Conservation (phyloP, 2,888 invertebrate genomes). For the Syrphus vitripennis region DNA sequence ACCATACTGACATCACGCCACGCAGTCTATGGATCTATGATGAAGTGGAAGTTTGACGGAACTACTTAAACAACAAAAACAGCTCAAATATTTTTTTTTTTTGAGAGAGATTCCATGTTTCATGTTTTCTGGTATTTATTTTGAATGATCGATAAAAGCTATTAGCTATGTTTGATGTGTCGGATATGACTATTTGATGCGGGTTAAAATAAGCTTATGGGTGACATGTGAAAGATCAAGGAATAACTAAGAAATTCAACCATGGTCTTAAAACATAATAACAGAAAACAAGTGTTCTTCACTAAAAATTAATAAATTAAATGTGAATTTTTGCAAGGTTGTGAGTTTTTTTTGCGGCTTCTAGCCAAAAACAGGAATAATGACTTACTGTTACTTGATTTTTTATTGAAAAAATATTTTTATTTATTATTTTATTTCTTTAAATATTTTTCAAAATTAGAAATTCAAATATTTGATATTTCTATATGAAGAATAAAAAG, state of each 20-base stretch:
- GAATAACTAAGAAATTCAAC: not conserved
- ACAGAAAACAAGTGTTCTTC: not conserved
- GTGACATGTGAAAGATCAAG: not conserved
- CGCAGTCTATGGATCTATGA: not conserved
- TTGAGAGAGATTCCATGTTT: not conserved
- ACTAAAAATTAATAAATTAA: too few relatives aligned
- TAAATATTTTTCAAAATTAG: too few relatives aligned
- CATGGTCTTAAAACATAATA: not conserved
- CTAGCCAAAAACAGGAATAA: too few relatives aligned
- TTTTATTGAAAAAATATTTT: too few relatives aligned
- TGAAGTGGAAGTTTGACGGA: slow-evolving; percentile 53
- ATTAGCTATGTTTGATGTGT: slow-evolving; percentile 48
- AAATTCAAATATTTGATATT: too few relatives aligned
- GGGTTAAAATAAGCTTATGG: slow-evolving; percentile 2
- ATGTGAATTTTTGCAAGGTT: too few relatives aligned
- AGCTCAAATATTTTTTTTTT: not conserved
- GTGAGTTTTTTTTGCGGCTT: too few relatives aligned
- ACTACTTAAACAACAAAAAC: slow-evolving; percentile 50
- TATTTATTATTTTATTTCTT: too few relatives aligned
- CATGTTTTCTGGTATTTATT: slow-evolving; percentile 4
- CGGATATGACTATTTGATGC: slow-evolving; percentile 23
- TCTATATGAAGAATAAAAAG: too few relatives aligned
- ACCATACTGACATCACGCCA: slow-evolving; percentile 17
- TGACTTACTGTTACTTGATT: too few relatives aligned
- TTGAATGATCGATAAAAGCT: slow-evolving; percentile 56